Base-by-base conservation (phyloP, 2,113 vertebrate genomes). In the Phylloscopus trochilus region DNA sequence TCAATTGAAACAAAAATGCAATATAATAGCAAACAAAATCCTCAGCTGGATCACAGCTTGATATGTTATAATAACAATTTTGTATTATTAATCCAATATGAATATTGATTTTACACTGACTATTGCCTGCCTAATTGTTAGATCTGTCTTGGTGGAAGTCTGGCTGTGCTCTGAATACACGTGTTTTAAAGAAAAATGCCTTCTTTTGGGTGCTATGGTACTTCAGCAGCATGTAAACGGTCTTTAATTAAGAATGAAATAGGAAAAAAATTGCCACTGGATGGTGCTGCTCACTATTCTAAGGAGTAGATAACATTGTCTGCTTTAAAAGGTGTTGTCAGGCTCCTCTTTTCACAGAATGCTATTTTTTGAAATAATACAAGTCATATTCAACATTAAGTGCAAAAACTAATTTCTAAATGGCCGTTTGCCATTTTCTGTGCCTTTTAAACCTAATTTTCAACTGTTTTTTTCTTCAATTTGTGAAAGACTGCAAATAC, bases 241-340 rank as follows among this genome's bases (percentile, higher is more conserved):
- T 22, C 46, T 52, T 90, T 80, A 90, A 92, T 92, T 75, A 89
- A 78, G 28, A 90, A 43, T 13, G 30, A 35, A 35, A 31, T 37
- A 67, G 66, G 66, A 80, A 77, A 83, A 80, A 81, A 72, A 27
- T 41, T 86, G 33, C 92, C 96, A 96, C 96, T 95, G 90, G 97
- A 85, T 95, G 95, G 91, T 87, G 95, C 95, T 97, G 91, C 91
- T 94, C 87, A 70, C 92, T 95, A n/a, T 88, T 89, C 64, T 78
- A 96, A 93, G 33, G n/a, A 19, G 21, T 83, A 1, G 3, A 15
- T 44, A 74, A 10, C 37, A 23, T 24, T 69, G 13, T 69, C 31
- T 74, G 44, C 35, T 66, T 68, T 59, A 85, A 87, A 85, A 70
- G 46, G 16, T 63, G 30, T 24, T 89, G 44, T 78, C 37, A 78